Percentiles rank a stretch among this genome's conserved stretches.
Conservation (phyloP, 1,140 invertebrate species). For the Zaprionus davidi region DNA sequence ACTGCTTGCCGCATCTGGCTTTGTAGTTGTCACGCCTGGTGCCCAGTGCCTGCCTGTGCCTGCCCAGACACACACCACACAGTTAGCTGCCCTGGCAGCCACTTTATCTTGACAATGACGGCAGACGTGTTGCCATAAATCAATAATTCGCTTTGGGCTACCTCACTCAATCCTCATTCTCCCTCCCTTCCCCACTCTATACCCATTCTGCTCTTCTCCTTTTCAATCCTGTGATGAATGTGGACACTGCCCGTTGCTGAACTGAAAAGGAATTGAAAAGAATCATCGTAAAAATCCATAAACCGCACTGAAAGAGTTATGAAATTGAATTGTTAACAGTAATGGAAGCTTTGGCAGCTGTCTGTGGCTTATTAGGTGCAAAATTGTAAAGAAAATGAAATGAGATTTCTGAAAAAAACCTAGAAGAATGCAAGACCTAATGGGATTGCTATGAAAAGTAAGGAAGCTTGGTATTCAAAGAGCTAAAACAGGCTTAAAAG, state of each 20-base stretch:
- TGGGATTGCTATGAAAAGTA: neutral
- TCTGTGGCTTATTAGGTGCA: neutral
- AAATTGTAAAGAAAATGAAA: neutral
- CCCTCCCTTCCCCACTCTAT: neutral
- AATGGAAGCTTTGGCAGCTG: neutral
- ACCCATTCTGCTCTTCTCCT: no score
- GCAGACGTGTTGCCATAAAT: slow-evolving; percentile 70
- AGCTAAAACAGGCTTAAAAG: neutral
- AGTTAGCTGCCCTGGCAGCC: slow-evolving; percentile 23
- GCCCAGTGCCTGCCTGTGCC: slow-evolving; percentile 12
- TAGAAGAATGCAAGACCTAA: neutral
- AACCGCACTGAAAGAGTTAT: slow-evolving; percentile 7
- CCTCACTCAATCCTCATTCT: neutral
- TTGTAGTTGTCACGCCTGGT: slow-evolving; percentile 64
- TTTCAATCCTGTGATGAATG: no score
- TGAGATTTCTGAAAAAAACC: neutral
- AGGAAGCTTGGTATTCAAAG: neutral
- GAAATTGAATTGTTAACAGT: slow-evolving; percentile 9
- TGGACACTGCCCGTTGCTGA: neutral
- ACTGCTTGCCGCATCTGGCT: slow-evolving; percentile 16
- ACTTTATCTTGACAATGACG: slow-evolving; percentile 66
- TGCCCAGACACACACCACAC: slow-evolving; percentile 11
- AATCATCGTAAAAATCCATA: slow-evolving; percentile 12
- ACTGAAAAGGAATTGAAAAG: slow-evolving; percentile 1
- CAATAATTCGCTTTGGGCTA: slow-evolving; percentile 56